Evolutionary conservation across 2,797 vertebrate species (phyloP).

Genomic region (Monodelphis domestica): DNA sequence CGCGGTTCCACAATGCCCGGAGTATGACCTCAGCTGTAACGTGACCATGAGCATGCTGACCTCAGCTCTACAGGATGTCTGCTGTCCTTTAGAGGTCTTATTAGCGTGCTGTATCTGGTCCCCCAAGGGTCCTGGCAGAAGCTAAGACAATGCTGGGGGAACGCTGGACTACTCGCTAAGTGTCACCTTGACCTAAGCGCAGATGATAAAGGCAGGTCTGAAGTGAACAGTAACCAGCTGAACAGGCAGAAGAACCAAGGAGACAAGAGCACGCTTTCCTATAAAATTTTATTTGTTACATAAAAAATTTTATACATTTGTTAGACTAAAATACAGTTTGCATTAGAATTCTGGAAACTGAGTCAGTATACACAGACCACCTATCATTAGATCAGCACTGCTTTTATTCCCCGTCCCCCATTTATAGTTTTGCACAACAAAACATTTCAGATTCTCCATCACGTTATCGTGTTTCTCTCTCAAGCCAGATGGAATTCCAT

Average conservation of each 20-base stretch:
- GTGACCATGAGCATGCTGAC: slow-evolving; percentile 24
- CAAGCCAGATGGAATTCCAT: slow-evolving; percentile 82
- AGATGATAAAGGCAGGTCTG: neutral
- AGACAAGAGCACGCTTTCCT: slow-evolving; percentile 79
- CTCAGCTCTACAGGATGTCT: slow-evolving; percentile 14
- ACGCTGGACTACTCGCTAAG: neutral
- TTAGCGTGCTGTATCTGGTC: slow-evolving; percentile 15
- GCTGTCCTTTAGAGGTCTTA: slow-evolving; percentile 26
- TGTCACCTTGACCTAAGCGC: slow-evolving; percentile 13
- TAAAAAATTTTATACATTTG: slow-evolving; percentile 89
- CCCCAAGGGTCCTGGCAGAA: slow-evolving; percentile 14
- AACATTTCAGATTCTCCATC: slow-evolving; percentile 83
- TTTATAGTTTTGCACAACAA: slow-evolving; percentile 85
- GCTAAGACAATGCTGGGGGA: slow-evolving; percentile 7
- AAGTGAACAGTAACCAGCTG: slow-evolving; percentile 11
- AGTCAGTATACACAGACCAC: slow-evolving; percentile 86
- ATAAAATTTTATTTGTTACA: slow-evolving; percentile 88
- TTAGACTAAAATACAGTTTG: slow-evolving; percentile 90
- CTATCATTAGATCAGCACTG: slow-evolving; percentile 86
- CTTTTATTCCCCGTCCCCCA: slow-evolving; percentile 76
- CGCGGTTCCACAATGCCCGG: neutral
- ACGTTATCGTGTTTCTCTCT: slow-evolving; percentile 81
- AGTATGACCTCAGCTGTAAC: slow-evolving; percentile 1
- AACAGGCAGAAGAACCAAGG: slow-evolving; percentile 44
- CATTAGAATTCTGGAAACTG: slow-evolving; percentile 88